phyloP scores from a whole-genome alignment of 1,140 invertebrate genomes.

The Delia radicum region DNA sequence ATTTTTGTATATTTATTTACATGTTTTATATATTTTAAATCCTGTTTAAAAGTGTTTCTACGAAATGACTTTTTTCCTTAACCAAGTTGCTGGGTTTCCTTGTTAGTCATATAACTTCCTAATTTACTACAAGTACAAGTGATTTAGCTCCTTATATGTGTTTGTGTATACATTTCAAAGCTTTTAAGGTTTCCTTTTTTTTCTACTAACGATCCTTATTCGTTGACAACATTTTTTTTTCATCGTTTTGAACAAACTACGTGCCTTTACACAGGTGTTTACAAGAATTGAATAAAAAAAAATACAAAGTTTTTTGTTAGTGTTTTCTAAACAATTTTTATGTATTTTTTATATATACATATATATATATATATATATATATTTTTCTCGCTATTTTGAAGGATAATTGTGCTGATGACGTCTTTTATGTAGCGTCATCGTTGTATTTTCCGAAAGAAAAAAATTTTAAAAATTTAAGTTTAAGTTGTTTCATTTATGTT shows the following conservation, averaged over 20 bases:
- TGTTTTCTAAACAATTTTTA: not conserved
- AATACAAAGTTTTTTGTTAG: not conserved
- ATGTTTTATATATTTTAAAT: too few species aligned
- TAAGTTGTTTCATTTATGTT: not conserved
- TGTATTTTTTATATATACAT: not conserved
- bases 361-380: too few species aligned
- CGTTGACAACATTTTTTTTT: not conserved
- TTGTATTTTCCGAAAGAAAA: not conserved
- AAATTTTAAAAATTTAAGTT: not conserved
- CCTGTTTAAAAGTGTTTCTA: too few species aligned
- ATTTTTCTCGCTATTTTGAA: not conserved
- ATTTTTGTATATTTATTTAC: too few species aligned
- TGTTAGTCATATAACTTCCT: not conserved
- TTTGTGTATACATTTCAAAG: not conserved
- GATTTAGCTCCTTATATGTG: not conserved
- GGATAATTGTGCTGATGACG: not conserved
- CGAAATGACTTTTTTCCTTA: not conserved
- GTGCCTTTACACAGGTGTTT: not conserved
- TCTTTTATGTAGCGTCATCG: not conserved
- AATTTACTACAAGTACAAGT: not conserved
- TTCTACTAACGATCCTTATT: not conserved
- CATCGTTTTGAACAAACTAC: not conserved
- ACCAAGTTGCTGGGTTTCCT: not conserved
- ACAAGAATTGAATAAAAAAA: not conserved
- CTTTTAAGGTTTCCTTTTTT: slow-evolving; percentile 4